A percentile compares a stretch with the other conserved stretches of the same genome.
Evolutionary conservation across 2,797 vertebrate genomes (phyloP).

Genomic region (Gallinago nigripennis): DNA sequence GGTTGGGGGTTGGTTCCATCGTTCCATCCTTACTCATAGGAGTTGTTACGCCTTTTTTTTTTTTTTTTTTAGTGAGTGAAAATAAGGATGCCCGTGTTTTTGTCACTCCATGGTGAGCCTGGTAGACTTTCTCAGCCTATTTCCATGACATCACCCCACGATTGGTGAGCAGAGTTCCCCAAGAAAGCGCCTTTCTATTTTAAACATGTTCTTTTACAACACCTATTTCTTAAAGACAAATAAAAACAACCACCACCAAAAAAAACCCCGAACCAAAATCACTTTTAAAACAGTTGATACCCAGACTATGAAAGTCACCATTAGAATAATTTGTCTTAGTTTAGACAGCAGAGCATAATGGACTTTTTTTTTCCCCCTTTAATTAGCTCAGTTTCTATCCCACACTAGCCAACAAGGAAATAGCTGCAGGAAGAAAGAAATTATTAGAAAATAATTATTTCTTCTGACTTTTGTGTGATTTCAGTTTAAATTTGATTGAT

Average conservation of each 20-base stretch:
- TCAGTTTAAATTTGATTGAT: background rate
- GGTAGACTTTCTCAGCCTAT: background rate
- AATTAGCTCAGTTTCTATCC: background rate
- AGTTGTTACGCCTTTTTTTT: too few relatives aligned
- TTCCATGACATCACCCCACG: background rate
- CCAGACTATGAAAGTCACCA: background rate
- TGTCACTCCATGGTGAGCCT: background rate
- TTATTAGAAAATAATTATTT: background rate
- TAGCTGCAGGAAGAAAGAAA: background rate
- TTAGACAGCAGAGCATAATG: background rate
- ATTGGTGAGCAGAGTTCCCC: too few relatives aligned
- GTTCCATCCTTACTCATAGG: background rate
- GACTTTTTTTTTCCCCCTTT: background rate
- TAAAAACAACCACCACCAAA: background rate
- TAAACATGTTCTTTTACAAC: too few relatives aligned
- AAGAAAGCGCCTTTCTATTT: too few relatives aligned
- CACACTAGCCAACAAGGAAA: background rate
- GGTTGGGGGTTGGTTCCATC: background rate
- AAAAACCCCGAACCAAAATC: background rate
- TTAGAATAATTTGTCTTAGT: background rate
- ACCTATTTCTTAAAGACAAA: background rate
- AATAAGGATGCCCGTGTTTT: background rate
- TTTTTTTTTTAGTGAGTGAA: rapidly evolving
- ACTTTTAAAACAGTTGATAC: background rate
- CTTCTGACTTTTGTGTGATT: background rate